Evolutionary conservation across 2,888 invertebrate species (phyloP).

Genomic region (Leptinotarsa rubiginosa): DNA sequence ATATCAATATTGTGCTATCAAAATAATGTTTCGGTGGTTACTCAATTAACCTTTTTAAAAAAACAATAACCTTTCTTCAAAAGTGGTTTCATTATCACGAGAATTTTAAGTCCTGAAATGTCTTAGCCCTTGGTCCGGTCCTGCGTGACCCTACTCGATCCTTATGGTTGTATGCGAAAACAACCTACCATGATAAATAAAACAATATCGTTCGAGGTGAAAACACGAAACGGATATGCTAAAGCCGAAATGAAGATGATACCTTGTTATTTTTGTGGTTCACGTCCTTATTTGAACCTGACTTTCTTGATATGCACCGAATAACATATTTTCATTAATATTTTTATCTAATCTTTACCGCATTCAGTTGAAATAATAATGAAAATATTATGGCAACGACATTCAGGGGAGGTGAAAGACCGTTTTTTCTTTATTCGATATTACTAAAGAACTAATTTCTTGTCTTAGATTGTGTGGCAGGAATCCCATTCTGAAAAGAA

Average conservation of each 20-base stretch:
- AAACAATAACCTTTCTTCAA: too few species aligned
- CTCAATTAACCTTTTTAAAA: too few species aligned
- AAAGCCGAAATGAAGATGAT: slow-evolving; percentile 13
- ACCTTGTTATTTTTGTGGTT: slow-evolving; percentile 15
- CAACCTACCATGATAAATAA: slow-evolving; percentile 3
- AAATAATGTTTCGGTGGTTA: too few species aligned
- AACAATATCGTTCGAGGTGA: slow-evolving; percentile 7
- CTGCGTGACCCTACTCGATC: slow-evolving; percentile 10
- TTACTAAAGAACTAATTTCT: too few species aligned
- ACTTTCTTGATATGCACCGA: slow-evolving; percentile 9
- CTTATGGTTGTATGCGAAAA: slow-evolving; percentile 20
- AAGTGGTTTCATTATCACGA: too few species aligned
- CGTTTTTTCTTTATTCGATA: too few species aligned
- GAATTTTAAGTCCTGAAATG: too few species aligned
- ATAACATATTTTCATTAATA: slow-evolving; percentile 6
- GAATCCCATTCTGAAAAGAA: too few species aligned
- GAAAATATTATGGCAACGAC: background rate
- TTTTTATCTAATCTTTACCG: background rate
- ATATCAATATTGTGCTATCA: too few species aligned
- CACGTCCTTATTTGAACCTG: background rate
- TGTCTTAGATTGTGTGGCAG: too few species aligned
- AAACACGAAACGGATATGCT: slow-evolving; percentile 27
- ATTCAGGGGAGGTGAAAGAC: background rate
- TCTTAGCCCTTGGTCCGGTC: background rate
- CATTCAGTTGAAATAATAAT: background rate